Conservation (phyloP, 2,797 vertebrate genomes). For the Poeciliopsis infans region DNA sequence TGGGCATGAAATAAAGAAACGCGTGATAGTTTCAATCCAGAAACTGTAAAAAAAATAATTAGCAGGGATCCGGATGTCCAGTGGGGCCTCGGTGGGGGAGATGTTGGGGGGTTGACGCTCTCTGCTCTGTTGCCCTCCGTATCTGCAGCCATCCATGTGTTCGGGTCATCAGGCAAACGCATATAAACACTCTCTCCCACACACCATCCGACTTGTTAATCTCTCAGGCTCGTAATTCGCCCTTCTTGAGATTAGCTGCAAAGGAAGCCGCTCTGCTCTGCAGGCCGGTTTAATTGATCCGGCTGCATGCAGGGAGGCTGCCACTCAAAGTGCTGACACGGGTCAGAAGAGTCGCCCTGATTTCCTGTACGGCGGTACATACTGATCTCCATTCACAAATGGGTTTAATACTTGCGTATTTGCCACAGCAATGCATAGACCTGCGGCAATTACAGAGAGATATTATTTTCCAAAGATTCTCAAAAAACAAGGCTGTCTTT, state of each 20-base stretch:
- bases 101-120: constrained; percentile 40
- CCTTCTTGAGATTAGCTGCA: not conserved
- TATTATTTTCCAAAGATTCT: not conserved
- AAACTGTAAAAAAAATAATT: constrained; percentile 44
- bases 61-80: constrained; percentile 39
- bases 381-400: not conserved
- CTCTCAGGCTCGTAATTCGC: constrained; percentile 11
- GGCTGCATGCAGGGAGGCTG: constrained; percentile 8
- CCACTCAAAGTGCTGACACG: constrained; percentile 9
- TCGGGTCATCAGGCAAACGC: constrained; percentile 41
- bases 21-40: constrained; percentile 23
- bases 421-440: not conserved
- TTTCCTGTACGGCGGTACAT: not conserved
- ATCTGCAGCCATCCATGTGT: constrained; percentile 51
- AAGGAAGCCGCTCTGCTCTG: not conserved
- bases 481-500: not conserved
- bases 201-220: constrained; percentile 26
- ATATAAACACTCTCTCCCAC: constrained; percentile 36
- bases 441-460: too few species aligned
- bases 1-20: constrained; percentile 21
- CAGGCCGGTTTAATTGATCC: constrained; percentile 17
- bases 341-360: constrained; percentile 15
- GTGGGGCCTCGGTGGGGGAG: constrained; percentile 6
- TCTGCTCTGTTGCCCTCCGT: constrained; percentile 49
- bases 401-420: not conserved